Evolutionary conservation across 1,140 invertebrate species (phyloP).

Genomic region (Planococcus citri): DNA sequence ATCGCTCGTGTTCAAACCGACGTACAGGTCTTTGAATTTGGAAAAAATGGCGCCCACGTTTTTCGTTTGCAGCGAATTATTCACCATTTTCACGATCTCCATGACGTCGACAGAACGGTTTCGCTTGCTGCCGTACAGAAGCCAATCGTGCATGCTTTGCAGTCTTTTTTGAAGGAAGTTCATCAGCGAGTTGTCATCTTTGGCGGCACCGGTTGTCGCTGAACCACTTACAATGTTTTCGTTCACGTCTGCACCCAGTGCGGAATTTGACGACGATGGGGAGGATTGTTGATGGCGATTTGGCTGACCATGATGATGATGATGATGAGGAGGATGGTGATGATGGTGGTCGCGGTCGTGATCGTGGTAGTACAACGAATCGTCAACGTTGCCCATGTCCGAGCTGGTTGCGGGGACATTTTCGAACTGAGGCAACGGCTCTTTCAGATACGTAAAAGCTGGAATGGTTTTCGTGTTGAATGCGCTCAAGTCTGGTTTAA

Average conservation of each 20-base stretch:
- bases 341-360: conserved; percentile 28
- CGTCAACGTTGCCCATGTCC: conserved; percentile 28
- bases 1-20: conserved; percentile 29
- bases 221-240: no score
- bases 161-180: conserved; percentile 34
- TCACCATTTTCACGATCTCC: conserved; percentile 31
- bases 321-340: not conserved
- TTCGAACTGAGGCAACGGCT: conserved; percentile 9
- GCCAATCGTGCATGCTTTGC: conserved; percentile 40
- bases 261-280: not conserved
- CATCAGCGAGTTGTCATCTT: conserved; percentile 24
- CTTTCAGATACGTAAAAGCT: conserved; percentile 23
- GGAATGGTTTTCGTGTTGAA: conserved; percentile 23
- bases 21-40: conserved; percentile 39
- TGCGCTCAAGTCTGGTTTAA: not conserved
- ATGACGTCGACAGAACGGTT: conserved; percentile 28
- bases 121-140: conserved; percentile 32
- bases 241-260: not conserved
- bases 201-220: no score
- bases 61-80: conserved; percentile 37
- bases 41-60: conserved; percentile 37
- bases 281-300: not conserved
- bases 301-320: conserved; percentile 1
- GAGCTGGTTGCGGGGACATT: not conserved
- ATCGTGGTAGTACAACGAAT: conserved; percentile 36